Percentiles rank a stretch among this genome's conserved stretches.
phyloP scores from a whole-genome alignment of 2,888 invertebrate species.

The Microchrysa polita region DNA sequence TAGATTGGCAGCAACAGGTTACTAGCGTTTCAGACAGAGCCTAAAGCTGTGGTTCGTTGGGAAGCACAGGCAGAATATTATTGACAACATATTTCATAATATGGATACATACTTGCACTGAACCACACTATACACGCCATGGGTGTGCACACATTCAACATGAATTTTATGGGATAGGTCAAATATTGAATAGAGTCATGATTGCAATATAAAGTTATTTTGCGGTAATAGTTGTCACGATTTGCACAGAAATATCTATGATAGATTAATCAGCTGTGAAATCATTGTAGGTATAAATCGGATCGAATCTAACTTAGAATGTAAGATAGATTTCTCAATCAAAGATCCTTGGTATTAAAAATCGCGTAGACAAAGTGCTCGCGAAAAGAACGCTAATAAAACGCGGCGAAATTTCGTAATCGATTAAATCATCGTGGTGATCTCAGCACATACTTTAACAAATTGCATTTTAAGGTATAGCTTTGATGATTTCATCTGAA shows the following conservation, averaged over 20 bases:
- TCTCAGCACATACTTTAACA: too few relatives aligned
- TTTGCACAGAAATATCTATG: slow-evolving; percentile 1
- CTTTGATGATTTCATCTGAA: too few relatives aligned
- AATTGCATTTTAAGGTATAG: too few relatives aligned
- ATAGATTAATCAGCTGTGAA: slow-evolving; percentile 1
- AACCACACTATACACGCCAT: too few relatives aligned
- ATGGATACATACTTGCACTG: not conserved
- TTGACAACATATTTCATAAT: slow-evolving; percentile 19
- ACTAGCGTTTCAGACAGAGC: not conserved
- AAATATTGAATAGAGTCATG: slow-evolving; percentile 18
- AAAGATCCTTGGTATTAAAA: too few relatives aligned
- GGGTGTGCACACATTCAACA: slow-evolving; percentile 31
- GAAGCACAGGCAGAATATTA: not conserved
- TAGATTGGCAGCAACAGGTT: not conserved
- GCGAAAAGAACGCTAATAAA: too few relatives aligned
- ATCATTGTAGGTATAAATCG: not conserved
- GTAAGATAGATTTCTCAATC: too few relatives aligned
- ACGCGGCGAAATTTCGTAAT: too few relatives aligned
- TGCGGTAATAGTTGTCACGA: slow-evolving; percentile 20
- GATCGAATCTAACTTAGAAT: too few relatives aligned
- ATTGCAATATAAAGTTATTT: not conserved
- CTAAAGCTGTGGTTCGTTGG: not conserved
- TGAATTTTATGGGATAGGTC: slow-evolving; percentile 14
- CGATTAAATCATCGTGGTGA: too few relatives aligned
- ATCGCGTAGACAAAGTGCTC: too few relatives aligned